Percentiles rank a stretch among this genome's conserved stretches.
phyloP scores from a whole-genome alignment of 1,140 invertebrate species.

The Sminthurinus signatus region DNA sequence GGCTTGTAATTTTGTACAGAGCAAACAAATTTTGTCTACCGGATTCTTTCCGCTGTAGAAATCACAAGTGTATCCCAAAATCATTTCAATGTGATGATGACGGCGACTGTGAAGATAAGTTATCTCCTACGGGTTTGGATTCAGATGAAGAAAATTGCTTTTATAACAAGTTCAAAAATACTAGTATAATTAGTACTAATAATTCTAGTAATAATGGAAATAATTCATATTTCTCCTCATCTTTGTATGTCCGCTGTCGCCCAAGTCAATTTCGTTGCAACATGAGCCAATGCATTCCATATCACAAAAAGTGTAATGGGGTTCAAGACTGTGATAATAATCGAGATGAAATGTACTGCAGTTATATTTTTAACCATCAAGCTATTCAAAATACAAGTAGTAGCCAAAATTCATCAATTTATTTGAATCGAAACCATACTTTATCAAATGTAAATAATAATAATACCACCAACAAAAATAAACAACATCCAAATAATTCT shows the following conservation, averaged over 20 bases:
- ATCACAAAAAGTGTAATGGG: slow-evolving; percentile 89
- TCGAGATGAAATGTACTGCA: slow-evolving; percentile 78
- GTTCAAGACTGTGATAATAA: slow-evolving; percentile 83
- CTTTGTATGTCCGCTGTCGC: neutral
- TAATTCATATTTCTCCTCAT: slow-evolving; percentile 50
- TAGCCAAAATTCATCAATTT: too few relatives aligned
- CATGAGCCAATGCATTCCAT: slow-evolving; percentile 81
- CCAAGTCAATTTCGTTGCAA: slow-evolving; percentile 59
- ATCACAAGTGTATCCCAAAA: slow-evolving; percentile 84
- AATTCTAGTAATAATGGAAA: too few relatives aligned
- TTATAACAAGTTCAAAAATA: too few relatives aligned
- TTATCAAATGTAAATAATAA: too few relatives aligned
- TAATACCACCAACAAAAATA: too few relatives aligned
- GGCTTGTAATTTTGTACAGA: too few relatives aligned
- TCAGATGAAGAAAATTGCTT: slow-evolving; percentile 88
- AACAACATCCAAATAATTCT: too few relatives aligned
- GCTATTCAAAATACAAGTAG: too few relatives aligned
- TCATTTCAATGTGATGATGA: slow-evolving; percentile 91
- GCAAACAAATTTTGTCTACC: slow-evolving; percentile 5
- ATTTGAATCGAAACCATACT: too few relatives aligned
- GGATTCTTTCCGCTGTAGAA: slow-evolving; percentile 46
- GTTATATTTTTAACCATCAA: too few relatives aligned
- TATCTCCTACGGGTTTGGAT: too few relatives aligned
- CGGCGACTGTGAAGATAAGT: slow-evolving; percentile 79
- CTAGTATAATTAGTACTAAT: too few relatives aligned